A percentile compares a stretch with the other conserved stretches of the same genome.
These are phyloP conservation scores for Ditylenchus weischeri DNA, from an alignment of 2,888 invertebrate species.

Conservation along the genomic window DNA sequence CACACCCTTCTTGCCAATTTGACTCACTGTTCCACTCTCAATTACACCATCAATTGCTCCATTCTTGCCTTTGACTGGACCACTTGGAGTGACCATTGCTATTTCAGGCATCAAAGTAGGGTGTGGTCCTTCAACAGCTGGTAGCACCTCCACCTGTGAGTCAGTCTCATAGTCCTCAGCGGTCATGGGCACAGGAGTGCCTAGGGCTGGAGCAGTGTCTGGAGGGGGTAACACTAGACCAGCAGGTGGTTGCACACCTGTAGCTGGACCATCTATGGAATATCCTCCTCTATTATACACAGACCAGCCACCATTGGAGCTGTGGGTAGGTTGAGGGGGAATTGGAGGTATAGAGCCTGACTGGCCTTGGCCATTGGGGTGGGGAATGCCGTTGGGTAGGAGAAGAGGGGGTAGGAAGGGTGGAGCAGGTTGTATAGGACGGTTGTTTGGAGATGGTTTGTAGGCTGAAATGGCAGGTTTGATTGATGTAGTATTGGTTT, in stretches of 20 bases:
- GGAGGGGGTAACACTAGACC: constrained; percentile 20
- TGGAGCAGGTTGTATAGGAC: constrained; percentile 4
- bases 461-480: constrained; percentile 2
- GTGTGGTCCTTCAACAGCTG: not conserved
- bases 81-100: not conserved
- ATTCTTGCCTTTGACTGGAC: constrained; percentile 1
- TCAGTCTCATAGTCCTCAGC: constrained; percentile 10
- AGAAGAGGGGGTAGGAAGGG: not conserved
- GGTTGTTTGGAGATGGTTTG: not conserved
- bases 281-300: too few species aligned
- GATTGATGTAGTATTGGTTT: too few species aligned
- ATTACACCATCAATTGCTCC: constrained; percentile 6
- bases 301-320: too few species aligned
- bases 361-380: not conserved
- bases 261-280: not conserved
- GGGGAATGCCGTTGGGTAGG: not conserved
- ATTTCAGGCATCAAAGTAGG: not conserved
- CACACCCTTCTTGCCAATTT: not conserved
- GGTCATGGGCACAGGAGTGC: constrained; percentile 19
- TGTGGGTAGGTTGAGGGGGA: too few species aligned
- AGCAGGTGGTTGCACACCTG: not conserved
- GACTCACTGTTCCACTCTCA: not conserved
- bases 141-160: not conserved
- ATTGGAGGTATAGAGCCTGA: too few species aligned
- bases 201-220: constrained; percentile 17